Evolutionary conservation across 1,140 invertebrate species (phyloP).

Genomic region (Drepana arcuata): DNA sequence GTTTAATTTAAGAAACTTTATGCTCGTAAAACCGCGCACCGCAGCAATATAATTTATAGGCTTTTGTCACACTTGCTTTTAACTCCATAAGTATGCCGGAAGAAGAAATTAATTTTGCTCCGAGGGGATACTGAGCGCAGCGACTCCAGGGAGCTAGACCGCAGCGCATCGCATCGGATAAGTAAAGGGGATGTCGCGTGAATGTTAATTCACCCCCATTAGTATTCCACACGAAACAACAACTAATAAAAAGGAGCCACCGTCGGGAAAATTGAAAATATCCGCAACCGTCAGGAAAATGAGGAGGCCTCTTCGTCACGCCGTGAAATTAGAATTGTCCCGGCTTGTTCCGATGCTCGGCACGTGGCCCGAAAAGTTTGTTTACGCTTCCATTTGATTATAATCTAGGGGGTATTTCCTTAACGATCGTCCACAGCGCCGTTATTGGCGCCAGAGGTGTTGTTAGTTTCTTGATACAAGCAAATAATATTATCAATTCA

Average conservation of each 20-base stretch:
- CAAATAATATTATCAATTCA: too few relatives aligned
- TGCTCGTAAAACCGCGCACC: too few relatives aligned
- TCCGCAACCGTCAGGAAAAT: constrained; percentile 64
- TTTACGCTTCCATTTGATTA: constrained; percentile 59
- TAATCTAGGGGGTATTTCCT: constrained; percentile 42
- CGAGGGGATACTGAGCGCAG: too few relatives aligned
- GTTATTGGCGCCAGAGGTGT: constrained; percentile 14
- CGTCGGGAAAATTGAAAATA: constrained; percentile 66
- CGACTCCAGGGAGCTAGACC: neutral
- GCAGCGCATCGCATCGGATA: constrained; percentile 13
- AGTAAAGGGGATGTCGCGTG: constrained; percentile 31
- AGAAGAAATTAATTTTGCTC: too few relatives aligned
- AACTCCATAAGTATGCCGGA: too few relatives aligned
- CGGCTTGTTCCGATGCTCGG: constrained; percentile 34
- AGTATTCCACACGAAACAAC: constrained; percentile 65
- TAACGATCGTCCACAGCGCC: constrained; percentile 22
- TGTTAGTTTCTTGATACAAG: constrained; percentile 11
- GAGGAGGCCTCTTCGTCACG: constrained; percentile 52
- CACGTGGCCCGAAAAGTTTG: constrained; percentile 53
- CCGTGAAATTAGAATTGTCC: constrained; percentile 59
- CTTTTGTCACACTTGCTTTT: too few relatives aligned
- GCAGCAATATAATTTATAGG: too few relatives aligned
- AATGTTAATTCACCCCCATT: constrained; percentile 54
- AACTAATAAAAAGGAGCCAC: constrained; percentile 65
- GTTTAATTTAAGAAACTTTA: too few relatives aligned